Evolutionary conservation across 2,113 vertebrate genomes (phyloP).

Genomic region (Pontoporia blainvillei): DNA sequence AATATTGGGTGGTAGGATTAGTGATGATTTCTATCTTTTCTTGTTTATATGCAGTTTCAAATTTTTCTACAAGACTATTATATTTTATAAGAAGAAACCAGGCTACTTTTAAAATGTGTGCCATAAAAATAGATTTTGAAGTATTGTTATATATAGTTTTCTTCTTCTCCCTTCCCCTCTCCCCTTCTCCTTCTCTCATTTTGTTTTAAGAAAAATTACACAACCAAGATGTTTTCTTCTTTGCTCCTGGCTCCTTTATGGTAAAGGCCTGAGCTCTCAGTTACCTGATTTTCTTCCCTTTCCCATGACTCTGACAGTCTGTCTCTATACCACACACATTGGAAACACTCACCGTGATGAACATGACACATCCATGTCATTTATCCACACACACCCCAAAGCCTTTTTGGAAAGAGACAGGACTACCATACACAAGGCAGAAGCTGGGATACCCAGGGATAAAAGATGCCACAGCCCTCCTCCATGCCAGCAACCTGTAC

Average conservation of each 20-base stretch:
- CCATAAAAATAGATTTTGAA: not conserved
- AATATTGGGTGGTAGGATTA: not conserved
- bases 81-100: not conserved
- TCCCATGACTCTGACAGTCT: too few relatives aligned
- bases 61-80: not conserved
- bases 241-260: not conserved
- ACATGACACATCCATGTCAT: rapidly evolving
- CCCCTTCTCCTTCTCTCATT: not conserved
- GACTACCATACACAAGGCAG: not conserved
- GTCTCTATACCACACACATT: not conserved
- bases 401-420: not conserved
- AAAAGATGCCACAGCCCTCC: not conserved
- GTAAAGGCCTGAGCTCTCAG: too few relatives aligned
- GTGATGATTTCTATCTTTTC: not conserved
- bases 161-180: not conserved
- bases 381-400: not conserved
- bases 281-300: not conserved
- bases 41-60: not conserved
- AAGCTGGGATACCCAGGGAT: not conserved
- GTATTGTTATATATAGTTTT: not conserved
- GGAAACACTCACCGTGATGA: not conserved
- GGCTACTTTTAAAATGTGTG: not conserved
- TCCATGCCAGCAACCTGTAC: not conserved
- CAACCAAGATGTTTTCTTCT: not conserved
- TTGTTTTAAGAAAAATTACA: not conserved